Evolutionary conservation across 1,140 invertebrate species (phyloP), one percentile per base, ranked within the genome.

Genomic region (Belonocnema kinseyi): DNA sequence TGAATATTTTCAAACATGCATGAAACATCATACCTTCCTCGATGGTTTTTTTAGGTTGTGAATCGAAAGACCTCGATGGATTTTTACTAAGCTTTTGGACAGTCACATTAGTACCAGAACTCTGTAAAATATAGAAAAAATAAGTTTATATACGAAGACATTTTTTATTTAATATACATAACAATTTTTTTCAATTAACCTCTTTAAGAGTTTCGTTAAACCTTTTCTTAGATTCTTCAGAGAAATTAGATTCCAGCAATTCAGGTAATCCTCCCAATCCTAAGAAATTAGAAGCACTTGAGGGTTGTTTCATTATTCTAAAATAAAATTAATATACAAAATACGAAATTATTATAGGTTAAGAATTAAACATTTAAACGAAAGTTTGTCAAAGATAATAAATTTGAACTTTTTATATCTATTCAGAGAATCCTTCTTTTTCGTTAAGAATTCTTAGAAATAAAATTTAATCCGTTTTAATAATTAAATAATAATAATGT

Each of bases 221-320:
- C 53, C 11, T 54, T 6, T 4, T n/a, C 10, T 54, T 19, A 2
- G 17, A 17, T 54, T 54, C 53, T 54, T 19, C 26, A n/a, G 7
- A 7, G 14, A 46, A 46, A 66, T 46, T 66, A 16, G 33, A 66
- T 16, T 66, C 61, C 8, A 33, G 8, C 3, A 66, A 4, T 66
- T 66, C 61, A 8, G 61, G 61, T 16, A 66, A 40, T 66, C 14
- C 40, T 66, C 46, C 14, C n/a, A 66, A 66, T 16, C 26, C 33
- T 66, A 66, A 66, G n/a, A 66, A 66, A 66, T 14, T 46, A 40
- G 11, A 61, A 33, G 33, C 61, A n/a, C 0, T 16, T 40, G 61
- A 40, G 1, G 61, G 40, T 40, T 66, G 61, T 40, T 40, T 66
- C 61, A 66, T 40, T 16, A 66, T 40, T 66, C 61, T 66, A 40